These are phyloP conservation scores for Gobionotothen gibberifrons DNA, from an alignment of 2,797 vertebrate species.

Conservation along the genomic window DNA sequence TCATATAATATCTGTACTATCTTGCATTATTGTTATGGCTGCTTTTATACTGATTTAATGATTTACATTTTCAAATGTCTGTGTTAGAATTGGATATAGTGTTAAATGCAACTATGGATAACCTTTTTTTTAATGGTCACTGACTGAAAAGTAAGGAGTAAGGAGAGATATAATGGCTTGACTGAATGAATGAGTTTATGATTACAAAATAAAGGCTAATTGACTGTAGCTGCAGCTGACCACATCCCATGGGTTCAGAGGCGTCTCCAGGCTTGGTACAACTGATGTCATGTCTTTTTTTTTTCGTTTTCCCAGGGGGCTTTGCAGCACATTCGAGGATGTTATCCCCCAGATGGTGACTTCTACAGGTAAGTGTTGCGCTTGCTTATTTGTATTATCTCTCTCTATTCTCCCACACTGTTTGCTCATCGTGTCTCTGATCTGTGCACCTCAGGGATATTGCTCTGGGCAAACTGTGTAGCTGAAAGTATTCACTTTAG, in stretches of 20 bases:
- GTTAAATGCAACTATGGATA: no score
- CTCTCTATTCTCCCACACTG: neutral
- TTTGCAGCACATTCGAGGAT: conserved; percentile 56
- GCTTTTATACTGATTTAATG: neutral
- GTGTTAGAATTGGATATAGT: neutral
- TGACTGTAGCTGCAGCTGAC: conserved; percentile 29
- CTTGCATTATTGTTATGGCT: neutral
- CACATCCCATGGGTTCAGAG: conserved; percentile 31
- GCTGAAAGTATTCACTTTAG: conserved; percentile 20
- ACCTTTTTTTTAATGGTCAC: neutral
- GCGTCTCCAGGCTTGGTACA: conserved; percentile 24
- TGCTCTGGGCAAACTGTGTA: conserved; percentile 21
- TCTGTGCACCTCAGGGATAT: conserved; percentile 34
- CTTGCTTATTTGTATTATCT: neutral
- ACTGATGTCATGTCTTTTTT: conserved; percentile 48
- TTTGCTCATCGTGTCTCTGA: conserved; percentile 30
- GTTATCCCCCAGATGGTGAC: conserved; percentile 63
- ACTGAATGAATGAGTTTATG: conserved; percentile 16
- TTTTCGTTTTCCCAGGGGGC: conserved; percentile 50
- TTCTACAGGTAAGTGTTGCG: conserved; percentile 58
- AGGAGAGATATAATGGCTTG: neutral
- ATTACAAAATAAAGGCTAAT: conserved; percentile 23
- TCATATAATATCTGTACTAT: neutral
- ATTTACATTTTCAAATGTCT: neutral
- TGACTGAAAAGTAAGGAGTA: neutral